Base-by-base conservation (phyloP, 2,888 invertebrate species). In the Brenthis ino region DNA sequence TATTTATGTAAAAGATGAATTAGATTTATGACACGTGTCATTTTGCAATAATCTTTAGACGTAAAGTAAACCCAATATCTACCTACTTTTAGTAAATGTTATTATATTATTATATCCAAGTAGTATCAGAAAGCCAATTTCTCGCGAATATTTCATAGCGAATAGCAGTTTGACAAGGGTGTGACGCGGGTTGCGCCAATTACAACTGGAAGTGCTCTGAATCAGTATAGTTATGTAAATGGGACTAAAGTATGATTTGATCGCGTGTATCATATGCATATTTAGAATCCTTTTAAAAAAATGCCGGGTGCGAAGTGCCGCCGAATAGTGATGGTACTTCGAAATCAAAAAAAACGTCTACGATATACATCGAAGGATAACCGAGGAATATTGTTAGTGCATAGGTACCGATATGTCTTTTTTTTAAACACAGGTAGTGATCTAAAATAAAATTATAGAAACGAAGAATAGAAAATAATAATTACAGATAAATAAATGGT, bases 91-190 rank as follows among this genome's bases (percentile, higher is more conserved):
- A 60, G 50, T 60, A 60, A 60, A 54, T 68, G 57, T 64, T 51
- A 68, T 68, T 67, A 67, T 43, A 43, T 11, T 43, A 43, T 43
- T 43, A 68, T 58, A 33, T 57, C 13, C 48, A 50, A 48, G 51
- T 56, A 55, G 77, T 79, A 80, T 72, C 70, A 65, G 71, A 74
- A 74, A 74, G 77, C 74, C 74, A 75, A 79, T 77, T 73, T 71
- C 72, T 72, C 66, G 50, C 64, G 70, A 76, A 77, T 86, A 85
- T 88, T 86, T 83, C 81, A 77, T 79, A 81, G 82, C 82, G 58
- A 82, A 82, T 82, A 83, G 82, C 79, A 71, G 75, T 75, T 77
- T 89, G 89, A 90, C 83, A 77, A 83, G 89, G 89, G 89, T 90
- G 77, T 82, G 89, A 89, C 88, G 78, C 69, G 84, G 87, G 82